Evolutionary conservation across 2,797 vertebrate genomes (phyloP).

Genomic region (Myripristis murdjan): DNA sequence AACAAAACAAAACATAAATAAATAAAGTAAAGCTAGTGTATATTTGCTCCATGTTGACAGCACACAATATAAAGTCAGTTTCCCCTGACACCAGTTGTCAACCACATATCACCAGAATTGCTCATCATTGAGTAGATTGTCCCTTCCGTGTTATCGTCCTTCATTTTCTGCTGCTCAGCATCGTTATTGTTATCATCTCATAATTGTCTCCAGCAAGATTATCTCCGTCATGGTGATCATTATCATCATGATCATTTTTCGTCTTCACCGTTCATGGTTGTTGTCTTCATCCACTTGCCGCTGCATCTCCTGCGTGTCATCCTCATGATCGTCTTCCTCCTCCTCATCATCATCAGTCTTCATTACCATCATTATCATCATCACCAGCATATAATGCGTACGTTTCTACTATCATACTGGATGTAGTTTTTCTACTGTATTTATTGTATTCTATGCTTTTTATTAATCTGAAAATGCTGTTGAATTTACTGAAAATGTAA

Average conservation of each 20-base stretch:
- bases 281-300: constrained; percentile 51
- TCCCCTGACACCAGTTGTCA: not conserved
- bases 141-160: constrained; percentile 42
- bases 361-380: constrained; percentile 27
- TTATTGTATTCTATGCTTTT: not conserved
- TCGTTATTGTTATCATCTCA: constrained; percentile 52
- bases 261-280: constrained; percentile 1
- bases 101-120: constrained; percentile 12
- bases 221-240: constrained; percentile 57
- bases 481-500: not conserved
- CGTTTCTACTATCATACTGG: not conserved
- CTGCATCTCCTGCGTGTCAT: constrained; percentile 39
- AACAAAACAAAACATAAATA: too few species aligned
- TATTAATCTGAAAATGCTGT: constrained; percentile 14
- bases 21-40: not conserved
- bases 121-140: constrained; percentile 15
- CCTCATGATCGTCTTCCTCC: constrained; percentile 34
- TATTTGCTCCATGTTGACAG: not conserved
- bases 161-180: constrained; percentile 56
- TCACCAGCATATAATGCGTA: constrained; percentile 49
- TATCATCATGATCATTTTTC: constrained; percentile 56
- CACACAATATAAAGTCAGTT: not conserved
- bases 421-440: not conserved
- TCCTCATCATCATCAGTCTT: constrained; percentile 25
- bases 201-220: constrained; percentile 64